These are phyloP conservation scores for Tragelaphus imberbis DNA, from an alignment of 2,113 vertebrate genomes.

Conservation along the genomic window DNA sequence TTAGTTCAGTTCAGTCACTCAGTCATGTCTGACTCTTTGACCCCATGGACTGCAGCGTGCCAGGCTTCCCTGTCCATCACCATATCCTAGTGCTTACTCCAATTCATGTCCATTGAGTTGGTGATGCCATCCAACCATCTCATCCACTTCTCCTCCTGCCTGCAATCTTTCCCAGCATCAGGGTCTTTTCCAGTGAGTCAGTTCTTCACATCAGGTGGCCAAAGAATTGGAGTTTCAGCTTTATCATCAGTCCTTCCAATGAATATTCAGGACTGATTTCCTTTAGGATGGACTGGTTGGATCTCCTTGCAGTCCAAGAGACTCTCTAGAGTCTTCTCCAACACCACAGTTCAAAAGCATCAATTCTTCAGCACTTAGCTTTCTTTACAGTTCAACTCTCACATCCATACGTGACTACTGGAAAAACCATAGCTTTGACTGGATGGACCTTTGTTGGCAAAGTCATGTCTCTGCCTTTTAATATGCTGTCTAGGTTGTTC, in stretches of 20 bases:
- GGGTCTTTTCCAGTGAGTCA: neutral
- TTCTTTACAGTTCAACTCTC: neutral
- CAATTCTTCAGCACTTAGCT: neutral
- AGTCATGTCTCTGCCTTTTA: neutral
- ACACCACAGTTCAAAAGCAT: neutral
- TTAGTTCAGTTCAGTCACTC: neutral
- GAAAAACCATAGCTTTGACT: neutral
- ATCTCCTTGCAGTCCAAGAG: neutral
- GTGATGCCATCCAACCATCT: neutral
- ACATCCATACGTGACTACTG: neutral
- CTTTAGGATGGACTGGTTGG: neutral
- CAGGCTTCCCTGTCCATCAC: neutral
- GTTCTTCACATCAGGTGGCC: neutral
- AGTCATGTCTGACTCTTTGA: neutral
- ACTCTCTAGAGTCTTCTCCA: neutral
- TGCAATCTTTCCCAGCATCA: neutral
- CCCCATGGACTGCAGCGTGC: neutral
- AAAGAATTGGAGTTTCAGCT: neutral
- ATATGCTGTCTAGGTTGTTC: neutral
- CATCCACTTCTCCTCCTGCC: neutral
- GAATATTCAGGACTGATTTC: neutral
- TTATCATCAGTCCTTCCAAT: neutral
- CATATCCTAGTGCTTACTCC: neutral
- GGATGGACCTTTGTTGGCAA: neutral
- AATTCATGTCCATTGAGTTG: neutral